phyloP scores from a whole-genome alignment of 2,113 vertebrate species.

The Holacanthus passer region DNA sequence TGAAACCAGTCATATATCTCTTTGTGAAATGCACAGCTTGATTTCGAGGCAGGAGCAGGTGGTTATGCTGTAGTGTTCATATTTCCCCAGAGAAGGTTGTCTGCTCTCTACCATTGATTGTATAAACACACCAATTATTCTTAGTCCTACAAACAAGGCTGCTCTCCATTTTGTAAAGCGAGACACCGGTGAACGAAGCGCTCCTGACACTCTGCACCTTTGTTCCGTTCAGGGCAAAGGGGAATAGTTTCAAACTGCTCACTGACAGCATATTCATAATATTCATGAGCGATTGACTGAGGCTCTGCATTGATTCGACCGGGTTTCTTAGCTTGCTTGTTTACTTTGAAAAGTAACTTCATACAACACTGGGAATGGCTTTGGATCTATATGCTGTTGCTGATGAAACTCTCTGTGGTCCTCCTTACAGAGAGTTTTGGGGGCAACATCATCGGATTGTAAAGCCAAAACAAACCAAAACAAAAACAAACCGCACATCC shows the following conservation, averaged over 20 bases:
- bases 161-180: constrained; percentile 42
- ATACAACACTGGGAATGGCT: background rate
- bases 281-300: constrained; percentile 50
- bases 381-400: constrained; percentile 15
- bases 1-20: constrained; percentile 27
- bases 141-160: constrained; percentile 66
- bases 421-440: constrained; percentile 13
- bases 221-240: constrained; percentile 34
- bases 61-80: constrained; percentile 55
- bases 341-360: constrained; percentile 55
- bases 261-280: constrained; percentile 31
- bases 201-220: constrained; percentile 39
- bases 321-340: constrained; percentile 35
- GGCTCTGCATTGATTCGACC: constrained; percentile 38
- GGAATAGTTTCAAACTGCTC: constrained; percentile 18
- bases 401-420: constrained; percentile 36
- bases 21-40: constrained; percentile 31
- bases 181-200: constrained; percentile 44
- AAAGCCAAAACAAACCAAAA: constrained; percentile 45
- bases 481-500: constrained; percentile 33
- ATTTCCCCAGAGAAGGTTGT: constrained; percentile 73
- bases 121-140: constrained; percentile 78
- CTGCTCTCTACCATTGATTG: constrained; percentile 67
- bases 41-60: constrained; percentile 65
- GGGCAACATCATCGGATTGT: background rate